A percentile compares a stretch with the other conserved stretches of the same genome.
These are phyloP conservation scores for Heliocidaris tuberculata DNA, from an alignment of 35 echinoderm and acorn worm genomes.

Conservation along the genomic window DNA sequence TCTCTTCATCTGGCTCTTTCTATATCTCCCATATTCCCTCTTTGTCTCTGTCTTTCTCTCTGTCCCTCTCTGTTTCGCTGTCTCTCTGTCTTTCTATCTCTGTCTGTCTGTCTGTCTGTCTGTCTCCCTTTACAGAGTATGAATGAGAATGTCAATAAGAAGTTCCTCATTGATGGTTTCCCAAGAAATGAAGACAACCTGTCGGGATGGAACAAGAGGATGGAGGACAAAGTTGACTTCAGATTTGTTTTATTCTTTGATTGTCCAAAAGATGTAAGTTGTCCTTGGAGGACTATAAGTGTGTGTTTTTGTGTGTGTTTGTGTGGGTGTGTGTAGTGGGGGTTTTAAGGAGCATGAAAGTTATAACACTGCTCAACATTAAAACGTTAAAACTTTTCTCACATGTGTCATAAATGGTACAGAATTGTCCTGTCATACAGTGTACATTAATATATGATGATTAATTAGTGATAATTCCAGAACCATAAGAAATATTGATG, in stretches of 20 bases:
- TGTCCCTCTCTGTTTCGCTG: neutral
- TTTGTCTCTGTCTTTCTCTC: too few species aligned
- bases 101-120: neutral
- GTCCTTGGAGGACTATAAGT: neutral
- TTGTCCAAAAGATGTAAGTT: constrained; percentile 84
- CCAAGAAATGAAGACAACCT: constrained; percentile 96
- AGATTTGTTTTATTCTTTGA: constrained; percentile 98
- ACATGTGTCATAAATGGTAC: too few species aligned
- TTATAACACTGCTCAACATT: too few species aligned
- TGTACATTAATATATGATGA: too few species aligned
- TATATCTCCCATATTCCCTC: too few species aligned
- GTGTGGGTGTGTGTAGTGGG: too few species aligned
- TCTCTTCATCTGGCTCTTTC: too few species aligned
- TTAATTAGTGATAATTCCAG: too few species aligned
- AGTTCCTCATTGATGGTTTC: constrained; percentile 95
- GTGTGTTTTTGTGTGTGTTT: neutral
- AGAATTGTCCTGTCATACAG: too few species aligned
- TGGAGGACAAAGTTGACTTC: constrained; percentile 75
- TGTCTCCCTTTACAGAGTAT: constrained; percentile 59
- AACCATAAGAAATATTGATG: too few species aligned
- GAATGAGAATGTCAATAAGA: constrained; percentile 61
- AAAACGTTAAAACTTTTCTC: too few species aligned
- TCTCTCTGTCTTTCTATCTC: neutral
- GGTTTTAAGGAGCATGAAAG: neutral
- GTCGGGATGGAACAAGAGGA: constrained; percentile 70